Evolutionary conservation across 2,888 invertebrate genomes (phyloP), one percentile per base, ranked within the genome.

Genomic region (Diogma glabrata): DNA sequence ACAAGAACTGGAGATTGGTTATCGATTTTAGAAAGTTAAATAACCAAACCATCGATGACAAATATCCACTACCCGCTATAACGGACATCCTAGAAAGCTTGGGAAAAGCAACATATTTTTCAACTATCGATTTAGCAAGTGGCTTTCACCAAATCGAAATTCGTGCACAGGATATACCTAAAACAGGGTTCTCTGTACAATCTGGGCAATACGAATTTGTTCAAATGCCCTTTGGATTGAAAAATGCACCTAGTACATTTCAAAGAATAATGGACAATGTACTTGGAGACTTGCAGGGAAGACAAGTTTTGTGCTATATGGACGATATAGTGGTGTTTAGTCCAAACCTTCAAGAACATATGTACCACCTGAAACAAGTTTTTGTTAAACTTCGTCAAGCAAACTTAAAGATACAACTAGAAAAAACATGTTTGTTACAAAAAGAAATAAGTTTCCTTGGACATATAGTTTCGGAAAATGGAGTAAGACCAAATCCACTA

Each of bases 21-120:
- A 16, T 33, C 7, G 33, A 33, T 16, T 33, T 33, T 16, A 23
- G 47, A 61, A n/a, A 40, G 12, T 9, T 40, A 19, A 40, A 40
- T 40, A 10, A 19, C 22, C 20, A 40, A 40, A 40, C 40, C 9
- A 19, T 40, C 10, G 10, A 40, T 9, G 40, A 40, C n/a, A 9
- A n/a, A 40, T 40, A 40, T 40, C 19, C 40, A 10, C 20, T 40
- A 3, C 40, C 40, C 20, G n/a, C n/a, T n/a, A n/a, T n/a, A n/a
- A 19, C 20, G 20, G 7, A 40, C 20, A 8, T 36, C n/a, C 36
- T 36, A 2, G 36, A 36, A 14, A 36, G 16, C 7, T 4, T 28
- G 2, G 28, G 3, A 3, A 28, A 28, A 33, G 33, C 33, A 33
- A 33, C 12, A 14, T 33, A 40, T 40, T 40, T 40, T 19, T 40